These are phyloP conservation scores for Isotomurus palustris DNA, from an alignment of 2,888 invertebrate species.

Conservation along the genomic window DNA sequence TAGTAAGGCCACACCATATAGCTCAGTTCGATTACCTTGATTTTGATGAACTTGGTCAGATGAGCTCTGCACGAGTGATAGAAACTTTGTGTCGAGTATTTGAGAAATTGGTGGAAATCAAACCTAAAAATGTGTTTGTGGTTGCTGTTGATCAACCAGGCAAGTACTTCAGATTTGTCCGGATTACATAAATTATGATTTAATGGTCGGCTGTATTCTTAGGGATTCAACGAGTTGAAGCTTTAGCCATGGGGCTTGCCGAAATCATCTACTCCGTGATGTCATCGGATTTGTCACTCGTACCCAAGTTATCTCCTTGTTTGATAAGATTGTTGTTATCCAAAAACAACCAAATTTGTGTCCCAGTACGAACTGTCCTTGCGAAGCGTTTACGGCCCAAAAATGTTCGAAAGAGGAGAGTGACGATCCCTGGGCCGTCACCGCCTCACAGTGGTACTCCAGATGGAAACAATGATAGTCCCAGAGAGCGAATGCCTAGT, in stretches of 20 bases:
- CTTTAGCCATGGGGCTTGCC: constrained; percentile 41
- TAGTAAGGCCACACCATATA: constrained; percentile 41
- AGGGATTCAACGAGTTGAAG: constrained; percentile 45
- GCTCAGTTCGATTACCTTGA: constrained; percentile 37
- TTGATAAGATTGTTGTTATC: constrained; percentile 38
- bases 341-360: constrained; percentile 39
- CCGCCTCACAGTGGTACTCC: constrained; percentile 45
- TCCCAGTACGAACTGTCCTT: constrained; percentile 41
- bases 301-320: constrained; percentile 38
- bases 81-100: constrained; percentile 38
- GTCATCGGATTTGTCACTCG: constrained; percentile 38
- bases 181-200: no score
- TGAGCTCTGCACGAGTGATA: constrained; percentile 33
- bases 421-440: constrained; percentile 42
- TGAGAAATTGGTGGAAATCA: constrained; percentile 38
- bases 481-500: constrained; percentile 27
- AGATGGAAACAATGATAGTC: constrained; percentile 39
- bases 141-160: constrained; percentile 44
- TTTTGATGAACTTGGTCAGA: constrained; percentile 27
- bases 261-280: constrained; percentile 45
- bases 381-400: constrained; percentile 43
- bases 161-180: constrained; percentile 3
- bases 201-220: background rate
- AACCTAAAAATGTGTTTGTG: constrained; percentile 41
- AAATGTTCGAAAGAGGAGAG: constrained; percentile 37